A percentile compares a stretch with the other conserved stretches of the same genome.
Conservation (phyloP, 1,140 invertebrate species). For the Lordiphosa stackelbergi region DNA sequence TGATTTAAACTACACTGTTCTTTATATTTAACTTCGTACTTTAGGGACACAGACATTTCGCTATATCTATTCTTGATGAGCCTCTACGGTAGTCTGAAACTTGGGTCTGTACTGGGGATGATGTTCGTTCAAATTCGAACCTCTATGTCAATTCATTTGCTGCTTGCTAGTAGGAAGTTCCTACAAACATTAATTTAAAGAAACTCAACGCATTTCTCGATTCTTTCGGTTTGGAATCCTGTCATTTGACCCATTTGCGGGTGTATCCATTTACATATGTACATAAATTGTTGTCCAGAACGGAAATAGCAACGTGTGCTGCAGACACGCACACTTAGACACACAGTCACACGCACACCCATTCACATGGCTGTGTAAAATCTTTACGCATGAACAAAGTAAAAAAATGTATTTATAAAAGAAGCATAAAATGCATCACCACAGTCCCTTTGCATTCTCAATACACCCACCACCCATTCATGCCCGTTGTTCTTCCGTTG, state of each 20-base stretch:
- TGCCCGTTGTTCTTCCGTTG: slow-evolving; percentile 14
- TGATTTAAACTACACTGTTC: background rate
- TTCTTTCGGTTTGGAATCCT: background rate
- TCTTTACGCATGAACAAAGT: slow-evolving; percentile 66
- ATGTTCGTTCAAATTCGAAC: too few species aligned
- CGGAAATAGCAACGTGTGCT: slow-evolving; percentile 62
- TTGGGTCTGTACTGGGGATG: too few species aligned
- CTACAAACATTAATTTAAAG: too few species aligned
- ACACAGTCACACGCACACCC: slow-evolving; percentile 17
- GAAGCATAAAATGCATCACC: slow-evolving; percentile 43
- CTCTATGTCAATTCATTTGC: background rate
- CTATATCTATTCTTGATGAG: too few species aligned
- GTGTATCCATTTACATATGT: slow-evolving; percentile 15
- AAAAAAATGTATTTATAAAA: slow-evolving; percentile 43
- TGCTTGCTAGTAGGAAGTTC: too few species aligned
- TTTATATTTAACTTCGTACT: background rate
- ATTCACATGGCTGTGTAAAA: slow-evolving; percentile 43
- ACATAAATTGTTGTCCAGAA: slow-evolving; percentile 30
- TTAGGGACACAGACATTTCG: too few species aligned
- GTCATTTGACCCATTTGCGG: slow-evolving; percentile 20
- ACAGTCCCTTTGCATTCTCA: slow-evolving; percentile 7
- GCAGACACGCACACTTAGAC: slow-evolving; percentile 15
- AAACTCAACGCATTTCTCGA: background rate
- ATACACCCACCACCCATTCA: background rate
- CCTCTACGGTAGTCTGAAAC: too few species aligned